These are phyloP conservation scores for Mormyrus lacerda DNA, from an alignment of 2,113 vertebrate species.

Conservation along the genomic window DNA sequence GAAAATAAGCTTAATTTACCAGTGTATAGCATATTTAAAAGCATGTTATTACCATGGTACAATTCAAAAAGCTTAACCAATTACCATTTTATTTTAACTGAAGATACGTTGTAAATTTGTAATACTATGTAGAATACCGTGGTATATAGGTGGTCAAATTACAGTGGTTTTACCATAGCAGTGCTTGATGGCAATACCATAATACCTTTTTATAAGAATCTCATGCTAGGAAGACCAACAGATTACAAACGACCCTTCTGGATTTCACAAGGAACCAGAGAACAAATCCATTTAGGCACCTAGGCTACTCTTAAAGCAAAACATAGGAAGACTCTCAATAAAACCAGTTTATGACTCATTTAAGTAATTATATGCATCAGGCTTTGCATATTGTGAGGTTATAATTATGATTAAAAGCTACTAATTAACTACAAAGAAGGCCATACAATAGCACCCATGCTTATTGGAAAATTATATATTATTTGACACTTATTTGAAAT, in stretches of 20 bases:
- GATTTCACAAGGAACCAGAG: not conserved
- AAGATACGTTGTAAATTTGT: not conserved
- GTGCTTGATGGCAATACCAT: not conserved
- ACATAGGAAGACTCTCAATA: not conserved
- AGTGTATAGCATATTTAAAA: not conserved
- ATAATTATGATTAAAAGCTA: conserved; percentile 8
- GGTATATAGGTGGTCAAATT: not conserved
- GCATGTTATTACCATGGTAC: not conserved
- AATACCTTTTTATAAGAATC: not conserved
- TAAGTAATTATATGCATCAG: conserved; percentile 13
- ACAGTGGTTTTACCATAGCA: not conserved
- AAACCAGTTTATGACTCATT: conserved; percentile 9
- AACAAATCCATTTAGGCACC: not conserved
- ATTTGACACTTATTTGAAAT: not conserved
- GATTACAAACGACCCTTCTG: not conserved
- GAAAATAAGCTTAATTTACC: not conserved
- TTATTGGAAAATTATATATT: conserved; percentile 13
- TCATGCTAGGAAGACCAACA: not conserved
- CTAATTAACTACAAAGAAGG: conserved; percentile 2
- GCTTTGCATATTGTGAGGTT: not conserved
- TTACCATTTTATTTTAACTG: not conserved
- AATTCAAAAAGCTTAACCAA: not conserved
- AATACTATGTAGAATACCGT: not conserved
- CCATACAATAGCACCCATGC: not conserved
- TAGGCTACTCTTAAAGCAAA: not conserved